phyloP scores from a whole-genome alignment of 2,113 vertebrate genomes.

The Carettochelys insculpta region DNA sequence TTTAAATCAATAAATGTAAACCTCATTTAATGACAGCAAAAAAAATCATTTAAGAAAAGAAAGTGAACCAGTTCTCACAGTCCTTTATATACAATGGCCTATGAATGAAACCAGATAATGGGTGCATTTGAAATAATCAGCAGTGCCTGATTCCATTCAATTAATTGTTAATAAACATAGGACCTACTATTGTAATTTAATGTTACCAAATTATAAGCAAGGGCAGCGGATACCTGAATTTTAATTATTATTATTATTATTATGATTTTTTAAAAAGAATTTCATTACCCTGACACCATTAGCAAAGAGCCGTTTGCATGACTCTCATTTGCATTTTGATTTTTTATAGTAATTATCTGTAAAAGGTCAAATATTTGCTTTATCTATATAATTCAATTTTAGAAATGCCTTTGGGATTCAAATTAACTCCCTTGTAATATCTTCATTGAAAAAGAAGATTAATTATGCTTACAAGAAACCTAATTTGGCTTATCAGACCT shows the following conservation, averaged over 20 bases:
- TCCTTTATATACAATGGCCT: constrained; percentile 62
- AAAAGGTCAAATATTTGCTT: constrained; percentile 87
- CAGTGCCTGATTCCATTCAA: constrained; percentile 40
- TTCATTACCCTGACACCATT: constrained; percentile 40
- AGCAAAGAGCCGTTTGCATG: constrained; percentile 62
- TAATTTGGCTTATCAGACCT: constrained; percentile 88
- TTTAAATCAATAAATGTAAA: constrained; percentile 16
- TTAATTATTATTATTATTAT: constrained; percentile 18
- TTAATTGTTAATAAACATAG: constrained; percentile 71
- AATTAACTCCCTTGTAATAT: constrained; percentile 84
- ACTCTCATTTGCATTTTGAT: constrained; percentile 75
- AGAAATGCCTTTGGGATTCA: constrained; percentile 83
- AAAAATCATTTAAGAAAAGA: not conserved
- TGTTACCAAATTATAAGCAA: constrained; percentile 36
- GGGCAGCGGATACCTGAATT: constrained; percentile 37
- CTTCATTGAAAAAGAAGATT: constrained; percentile 85
- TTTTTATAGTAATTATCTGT: constrained; percentile 79
- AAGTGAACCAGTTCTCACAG: not conserved
- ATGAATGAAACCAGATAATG: constrained; percentile 50
- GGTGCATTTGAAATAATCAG: constrained; percentile 44
- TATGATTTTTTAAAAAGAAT: constrained; percentile 37
- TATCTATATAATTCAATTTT: constrained; percentile 87
- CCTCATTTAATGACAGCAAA: not conserved
- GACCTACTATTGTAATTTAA: constrained; percentile 27
- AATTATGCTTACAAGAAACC: constrained; percentile 86